Evolutionary conservation across 2,113 vertebrate species (phyloP).

Genomic region (Dascyllus trimaculatus): DNA sequence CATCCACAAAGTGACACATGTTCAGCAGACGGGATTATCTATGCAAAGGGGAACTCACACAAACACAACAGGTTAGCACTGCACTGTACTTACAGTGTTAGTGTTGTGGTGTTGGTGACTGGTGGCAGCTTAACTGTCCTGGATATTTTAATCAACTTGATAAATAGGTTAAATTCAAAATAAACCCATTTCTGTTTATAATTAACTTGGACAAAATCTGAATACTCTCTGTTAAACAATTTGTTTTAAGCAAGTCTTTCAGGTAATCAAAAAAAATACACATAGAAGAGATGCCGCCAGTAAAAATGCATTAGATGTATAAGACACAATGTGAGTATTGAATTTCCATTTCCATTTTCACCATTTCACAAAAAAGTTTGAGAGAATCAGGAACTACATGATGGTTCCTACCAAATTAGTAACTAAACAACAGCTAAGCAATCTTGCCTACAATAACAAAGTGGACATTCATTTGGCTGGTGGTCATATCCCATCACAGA

Average conservation of each 20-base stretch:
- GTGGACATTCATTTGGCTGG: constrained; percentile 2
- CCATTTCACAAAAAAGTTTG: neutral
- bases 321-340: neutral
- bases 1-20: constrained; percentile 1
- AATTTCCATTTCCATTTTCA: neutral
- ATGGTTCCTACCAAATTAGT: neutral
- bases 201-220: no score
- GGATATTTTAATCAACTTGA: neutral
- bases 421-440: neutral
- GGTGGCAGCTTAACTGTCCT: neutral
- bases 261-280: neutral
- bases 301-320: no score
- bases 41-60: neutral
- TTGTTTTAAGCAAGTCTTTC: neutral
- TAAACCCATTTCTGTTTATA: no score
- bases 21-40: neutral
- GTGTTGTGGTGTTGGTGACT: no score
- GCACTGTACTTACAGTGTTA: neutral
- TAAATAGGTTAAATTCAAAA: no score
- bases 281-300: neutral
- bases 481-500: neutral
- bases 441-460: constrained; percentile 19
- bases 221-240: no score
- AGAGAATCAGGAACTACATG: no score
- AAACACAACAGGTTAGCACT: constrained; percentile 2